Percentiles rank a stretch among this genome's conserved stretches.
These are phyloP conservation scores for Bellardia bayeri DNA, from an alignment of 2,888 invertebrate species.

Conservation along the genomic window DNA sequence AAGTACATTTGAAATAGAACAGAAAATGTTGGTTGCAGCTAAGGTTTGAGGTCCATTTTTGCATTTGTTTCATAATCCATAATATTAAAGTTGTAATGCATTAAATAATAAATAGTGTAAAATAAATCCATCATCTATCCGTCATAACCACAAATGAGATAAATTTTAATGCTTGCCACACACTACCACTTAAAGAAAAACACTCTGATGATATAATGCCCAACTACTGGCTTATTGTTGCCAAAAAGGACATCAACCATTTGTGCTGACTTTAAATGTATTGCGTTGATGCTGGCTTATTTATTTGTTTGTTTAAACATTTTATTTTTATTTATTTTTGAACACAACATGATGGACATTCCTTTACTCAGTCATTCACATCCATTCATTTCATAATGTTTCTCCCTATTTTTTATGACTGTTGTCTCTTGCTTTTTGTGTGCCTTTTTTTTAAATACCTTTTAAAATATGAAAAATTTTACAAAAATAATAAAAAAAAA, in stretches of 20 bases:
- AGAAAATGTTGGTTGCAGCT: too few species aligned
- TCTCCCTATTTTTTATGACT: slow-evolving; percentile 37
- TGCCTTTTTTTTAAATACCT: slow-evolving; percentile 21
- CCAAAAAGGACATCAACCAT: background rate
- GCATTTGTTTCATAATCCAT: too few species aligned
- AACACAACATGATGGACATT: background rate
- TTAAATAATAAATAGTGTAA: too few species aligned
- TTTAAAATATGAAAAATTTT: slow-evolving; percentile 11
- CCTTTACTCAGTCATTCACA: slow-evolving; percentile 20
- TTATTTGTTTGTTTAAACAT: slow-evolving; percentile 8
- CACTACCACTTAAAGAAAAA: too few species aligned
- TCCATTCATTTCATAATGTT: slow-evolving; percentile 31
- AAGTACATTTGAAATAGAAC: too few species aligned
- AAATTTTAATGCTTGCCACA: too few species aligned
- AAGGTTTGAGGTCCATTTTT: too few species aligned
- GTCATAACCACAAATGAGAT: too few species aligned
- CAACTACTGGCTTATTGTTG: background rate
- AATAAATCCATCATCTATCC: too few species aligned
- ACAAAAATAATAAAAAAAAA: slow-evolving; percentile 1
- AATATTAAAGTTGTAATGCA: too few species aligned
- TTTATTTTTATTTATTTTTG: slow-evolving; percentile 3
- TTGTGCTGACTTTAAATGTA: background rate
- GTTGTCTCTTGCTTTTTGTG: slow-evolving; percentile 22
- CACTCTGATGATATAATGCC: too few species aligned
- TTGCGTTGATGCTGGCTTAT: background rate